These are phyloP conservation scores for Cuculus canorus DNA, from an alignment of 2,797 vertebrate species.

Conservation along the genomic window DNA sequence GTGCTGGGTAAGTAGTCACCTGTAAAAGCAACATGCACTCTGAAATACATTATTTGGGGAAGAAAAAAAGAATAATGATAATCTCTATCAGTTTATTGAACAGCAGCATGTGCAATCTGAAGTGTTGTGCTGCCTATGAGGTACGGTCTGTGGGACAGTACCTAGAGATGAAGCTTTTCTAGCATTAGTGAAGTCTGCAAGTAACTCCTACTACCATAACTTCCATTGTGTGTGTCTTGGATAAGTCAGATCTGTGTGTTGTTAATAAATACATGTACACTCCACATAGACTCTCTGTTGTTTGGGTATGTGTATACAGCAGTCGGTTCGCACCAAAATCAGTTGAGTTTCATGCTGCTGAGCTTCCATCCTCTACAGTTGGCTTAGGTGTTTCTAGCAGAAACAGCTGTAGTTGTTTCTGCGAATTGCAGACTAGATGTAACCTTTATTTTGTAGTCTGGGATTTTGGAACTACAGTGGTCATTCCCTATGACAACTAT, in stretches of 20 bases:
- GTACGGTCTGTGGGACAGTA: background rate
- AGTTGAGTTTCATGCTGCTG: background rate
- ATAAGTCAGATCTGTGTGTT: background rate
- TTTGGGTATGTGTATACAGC: background rate
- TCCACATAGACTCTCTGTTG: background rate
- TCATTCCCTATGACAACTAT: background rate
- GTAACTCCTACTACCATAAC: background rate
- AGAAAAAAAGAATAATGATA: background rate
- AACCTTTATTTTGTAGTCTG: background rate
- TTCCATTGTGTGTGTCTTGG: background rate
- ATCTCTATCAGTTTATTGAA: background rate
- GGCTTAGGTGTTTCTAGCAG: background rate
- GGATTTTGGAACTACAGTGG: background rate
- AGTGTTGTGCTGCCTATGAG: background rate
- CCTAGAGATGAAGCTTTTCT: background rate
- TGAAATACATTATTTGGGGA: background rate
- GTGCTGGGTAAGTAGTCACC: background rate
- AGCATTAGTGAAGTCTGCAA: background rate
- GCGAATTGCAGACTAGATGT: background rate
- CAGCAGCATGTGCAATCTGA: background rate
- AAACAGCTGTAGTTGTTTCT: background rate
- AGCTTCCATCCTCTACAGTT: background rate
- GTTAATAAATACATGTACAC: fast-evolving
- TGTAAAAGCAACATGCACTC: background rate
- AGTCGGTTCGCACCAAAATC: background rate